phyloP scores from a whole-genome alignment of 2,113 vertebrate species.

The Columba janthina region DNA sequence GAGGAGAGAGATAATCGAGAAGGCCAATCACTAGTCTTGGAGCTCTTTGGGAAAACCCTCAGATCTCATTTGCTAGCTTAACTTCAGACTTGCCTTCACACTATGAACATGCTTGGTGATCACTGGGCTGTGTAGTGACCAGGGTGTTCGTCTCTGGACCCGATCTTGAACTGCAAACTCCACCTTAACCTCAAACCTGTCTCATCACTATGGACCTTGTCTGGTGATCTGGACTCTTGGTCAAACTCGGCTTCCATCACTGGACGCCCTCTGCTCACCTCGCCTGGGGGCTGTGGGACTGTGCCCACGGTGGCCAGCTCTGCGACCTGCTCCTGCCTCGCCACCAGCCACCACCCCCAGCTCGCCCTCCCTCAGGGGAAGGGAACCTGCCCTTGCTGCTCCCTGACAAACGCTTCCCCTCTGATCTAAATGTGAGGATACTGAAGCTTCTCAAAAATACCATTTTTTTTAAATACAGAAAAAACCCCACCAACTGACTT shows the following conservation, averaged over 20 bases:
- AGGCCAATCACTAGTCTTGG: background rate
- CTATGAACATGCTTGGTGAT: accelerated
- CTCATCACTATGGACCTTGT: background rate
- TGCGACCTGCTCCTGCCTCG: background rate
- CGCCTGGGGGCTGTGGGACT: accelerated
- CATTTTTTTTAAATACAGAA: background rate
- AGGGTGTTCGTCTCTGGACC: background rate
- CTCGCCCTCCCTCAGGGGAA: background rate
- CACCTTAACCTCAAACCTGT: background rate
- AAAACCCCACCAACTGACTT: background rate
- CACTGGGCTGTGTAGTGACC: background rate
- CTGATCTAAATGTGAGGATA: accelerated
- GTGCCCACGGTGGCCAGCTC: background rate
- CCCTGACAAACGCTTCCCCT: background rate
- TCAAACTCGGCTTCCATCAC: background rate
- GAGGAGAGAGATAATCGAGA: background rate
- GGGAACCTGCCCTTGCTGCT: background rate
- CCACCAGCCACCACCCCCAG: background rate
- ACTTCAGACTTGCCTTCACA: background rate
- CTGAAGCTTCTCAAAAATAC: background rate
- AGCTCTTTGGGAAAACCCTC: background rate
- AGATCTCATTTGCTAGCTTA: background rate
- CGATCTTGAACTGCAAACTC: background rate
- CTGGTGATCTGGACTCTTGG: background rate
- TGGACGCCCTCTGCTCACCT: background rate